phyloP scores from a whole-genome alignment of 2,113 vertebrate species.

The Nyctereutes procyonoides region DNA sequence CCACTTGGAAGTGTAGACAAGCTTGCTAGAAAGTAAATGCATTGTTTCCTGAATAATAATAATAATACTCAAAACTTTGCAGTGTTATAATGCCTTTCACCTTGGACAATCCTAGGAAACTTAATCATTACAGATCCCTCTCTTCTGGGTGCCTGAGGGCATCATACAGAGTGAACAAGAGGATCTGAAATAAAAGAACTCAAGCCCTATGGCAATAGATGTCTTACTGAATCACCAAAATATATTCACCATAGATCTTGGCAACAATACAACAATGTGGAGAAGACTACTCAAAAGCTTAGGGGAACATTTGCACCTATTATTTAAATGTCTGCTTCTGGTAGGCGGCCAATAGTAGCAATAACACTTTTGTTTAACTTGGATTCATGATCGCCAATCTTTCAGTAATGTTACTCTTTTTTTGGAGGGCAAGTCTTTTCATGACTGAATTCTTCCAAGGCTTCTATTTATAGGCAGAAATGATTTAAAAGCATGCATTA shows the following conservation, averaged over 20 bases:
- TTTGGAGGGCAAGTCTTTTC: background rate
- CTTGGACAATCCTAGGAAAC: background rate
- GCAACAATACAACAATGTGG: background rate
- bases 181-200: background rate
- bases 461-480: slow-evolving; percentile 51
- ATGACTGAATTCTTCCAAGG: slow-evolving; percentile 25
- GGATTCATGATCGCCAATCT: background rate
- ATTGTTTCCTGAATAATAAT: slow-evolving; percentile 30
- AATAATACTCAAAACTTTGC: background rate
- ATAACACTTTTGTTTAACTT: slow-evolving; percentile 33
- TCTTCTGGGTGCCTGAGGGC: background rate
- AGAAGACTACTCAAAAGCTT: background rate
- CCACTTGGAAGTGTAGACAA: background rate
- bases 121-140: background rate
- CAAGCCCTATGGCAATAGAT: background rate
- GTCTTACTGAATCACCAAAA: background rate
- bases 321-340: slow-evolving; percentile 29
- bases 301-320: background rate
- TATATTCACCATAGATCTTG: background rate
- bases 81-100: slow-evolving; percentile 1
- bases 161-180: background rate
- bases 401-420: slow-evolving; percentile 10
- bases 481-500: slow-evolving; percentile 40
- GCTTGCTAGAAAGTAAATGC: background rate
- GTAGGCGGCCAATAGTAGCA: background rate